These are phyloP conservation scores for Epinephelus coioides DNA, from an alignment of 2,797 vertebrate species.

Conservation along the genomic window DNA sequence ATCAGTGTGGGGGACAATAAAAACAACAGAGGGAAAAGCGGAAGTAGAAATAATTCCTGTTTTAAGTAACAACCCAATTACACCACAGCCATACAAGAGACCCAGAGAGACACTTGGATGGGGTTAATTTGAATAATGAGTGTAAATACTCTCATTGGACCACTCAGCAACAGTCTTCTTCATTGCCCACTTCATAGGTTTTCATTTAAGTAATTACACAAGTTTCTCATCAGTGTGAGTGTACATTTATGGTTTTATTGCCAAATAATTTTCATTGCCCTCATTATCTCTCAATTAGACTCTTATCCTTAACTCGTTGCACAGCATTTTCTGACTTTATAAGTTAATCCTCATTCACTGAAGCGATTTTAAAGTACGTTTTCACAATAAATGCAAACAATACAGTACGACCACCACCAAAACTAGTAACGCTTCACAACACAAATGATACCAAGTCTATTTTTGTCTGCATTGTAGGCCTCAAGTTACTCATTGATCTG, in stretches of 20 bases:
- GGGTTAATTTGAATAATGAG: slow-evolving; percentile 82
- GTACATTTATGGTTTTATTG: slow-evolving; percentile 46
- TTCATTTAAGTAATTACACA: slow-evolving; percentile 66
- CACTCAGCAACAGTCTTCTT: slow-evolving; percentile 62
- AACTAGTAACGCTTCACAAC: slow-evolving; percentile 40
- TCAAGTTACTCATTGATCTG: slow-evolving; percentile 83
- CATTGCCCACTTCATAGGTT: slow-evolving; percentile 62
- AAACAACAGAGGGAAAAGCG: slow-evolving; percentile 50
- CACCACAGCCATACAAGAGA: slow-evolving; percentile 57
- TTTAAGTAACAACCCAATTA: slow-evolving; percentile 75
- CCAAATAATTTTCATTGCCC: slow-evolving; percentile 45
- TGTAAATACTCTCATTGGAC: slow-evolving; percentile 71
- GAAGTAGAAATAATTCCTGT: slow-evolving; percentile 59
- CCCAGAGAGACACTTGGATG: slow-evolving; percentile 74
- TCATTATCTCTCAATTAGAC: slow-evolving; percentile 48
- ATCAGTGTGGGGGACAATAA: slow-evolving; percentile 59
- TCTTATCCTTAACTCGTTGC: slow-evolving; percentile 22
- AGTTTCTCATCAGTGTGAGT: slow-evolving; percentile 36
- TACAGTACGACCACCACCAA: slow-evolving; percentile 25
- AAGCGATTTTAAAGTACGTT: slow-evolving; percentile 23
- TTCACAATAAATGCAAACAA: slow-evolving; percentile 38
- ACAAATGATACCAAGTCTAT: slow-evolving; percentile 67
- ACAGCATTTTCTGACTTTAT: slow-evolving; percentile 7
- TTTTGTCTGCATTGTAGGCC: slow-evolving; percentile 73
- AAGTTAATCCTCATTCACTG: slow-evolving; percentile 8